phyloP scores from a whole-genome alignment of 2,888 invertebrate genomes.

The Andrena dorsata region DNA sequence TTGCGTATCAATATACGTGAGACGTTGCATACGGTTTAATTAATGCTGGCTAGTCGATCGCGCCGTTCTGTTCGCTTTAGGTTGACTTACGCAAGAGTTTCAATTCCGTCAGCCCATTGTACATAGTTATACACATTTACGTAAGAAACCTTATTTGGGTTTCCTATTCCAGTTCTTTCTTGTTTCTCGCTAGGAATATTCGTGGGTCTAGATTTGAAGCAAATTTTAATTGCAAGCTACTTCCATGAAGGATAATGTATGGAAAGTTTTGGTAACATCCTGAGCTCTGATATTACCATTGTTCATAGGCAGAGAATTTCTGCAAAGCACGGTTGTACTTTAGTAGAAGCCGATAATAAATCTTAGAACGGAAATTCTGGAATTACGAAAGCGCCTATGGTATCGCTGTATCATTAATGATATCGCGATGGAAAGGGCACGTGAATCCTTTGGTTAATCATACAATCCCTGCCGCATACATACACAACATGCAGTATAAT shows the following conservation, averaged over 20 bases:
- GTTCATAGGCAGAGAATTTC: too few relatives aligned
- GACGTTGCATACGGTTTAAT: slow-evolving; percentile 30
- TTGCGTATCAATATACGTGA: background rate
- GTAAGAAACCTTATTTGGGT: background rate
- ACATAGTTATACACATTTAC: background rate
- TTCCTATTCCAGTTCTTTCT: background rate
- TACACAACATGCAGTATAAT: slow-evolving; percentile 31
- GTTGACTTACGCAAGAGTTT: background rate
- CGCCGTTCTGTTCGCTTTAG: background rate
- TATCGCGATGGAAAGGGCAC: background rate
- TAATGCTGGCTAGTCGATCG: slow-evolving; percentile 5
- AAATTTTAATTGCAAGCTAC: too few relatives aligned
- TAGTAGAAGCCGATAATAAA: background rate
- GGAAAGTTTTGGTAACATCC: too few relatives aligned
- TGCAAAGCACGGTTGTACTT: too few relatives aligned
- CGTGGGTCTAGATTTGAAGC: too few relatives aligned
- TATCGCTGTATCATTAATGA: background rate
- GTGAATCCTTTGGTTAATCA: slow-evolving; percentile 13
- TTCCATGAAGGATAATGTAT: too few relatives aligned
- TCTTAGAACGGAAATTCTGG: background rate
- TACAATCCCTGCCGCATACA: background rate
- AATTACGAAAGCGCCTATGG: background rate
- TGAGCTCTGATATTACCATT: too few relatives aligned
- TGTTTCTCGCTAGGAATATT: background rate
- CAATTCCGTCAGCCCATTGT: background rate